phyloP scores from a whole-genome alignment of 2,888 invertebrate species.

The Laothoe populi region DNA sequence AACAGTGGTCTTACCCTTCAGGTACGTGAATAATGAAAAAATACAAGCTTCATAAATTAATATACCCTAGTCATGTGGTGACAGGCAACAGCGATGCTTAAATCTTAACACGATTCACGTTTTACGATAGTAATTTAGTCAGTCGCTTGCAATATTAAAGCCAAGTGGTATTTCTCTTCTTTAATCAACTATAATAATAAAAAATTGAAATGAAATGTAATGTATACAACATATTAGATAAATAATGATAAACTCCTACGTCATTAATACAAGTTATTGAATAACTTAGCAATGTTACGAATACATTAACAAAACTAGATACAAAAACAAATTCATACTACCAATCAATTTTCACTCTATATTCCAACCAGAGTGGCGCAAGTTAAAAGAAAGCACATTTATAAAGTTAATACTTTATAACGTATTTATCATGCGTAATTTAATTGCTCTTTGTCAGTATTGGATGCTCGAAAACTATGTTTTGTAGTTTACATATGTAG shows the following conservation, averaged over 20 bases:
- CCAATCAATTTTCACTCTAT: neutral
- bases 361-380: neutral
- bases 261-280: neutral
- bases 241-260: neutral
- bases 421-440: neutral
- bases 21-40: slow-evolving; percentile 54
- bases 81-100: neutral
- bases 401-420: neutral
- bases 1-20: slow-evolving; percentile 50
- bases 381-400: neutral
- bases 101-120: neutral
- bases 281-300: neutral
- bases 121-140: neutral
- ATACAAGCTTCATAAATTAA: neutral
- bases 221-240: neutral
- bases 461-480: neutral
- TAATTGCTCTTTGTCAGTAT: neutral
- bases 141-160: neutral
- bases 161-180: neutral
- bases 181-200: neutral
- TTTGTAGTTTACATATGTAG: slow-evolving; percentile 48
- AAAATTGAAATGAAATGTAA: too few species aligned
- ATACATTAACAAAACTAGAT: neutral
- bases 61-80: neutral
- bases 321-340: neutral